A percentile compares a stretch with the other conserved stretches of the same genome.
Evolutionary conservation across 2,888 invertebrate genomes (phyloP).

Genomic region (Drepanosiphum platanoidis): DNA sequence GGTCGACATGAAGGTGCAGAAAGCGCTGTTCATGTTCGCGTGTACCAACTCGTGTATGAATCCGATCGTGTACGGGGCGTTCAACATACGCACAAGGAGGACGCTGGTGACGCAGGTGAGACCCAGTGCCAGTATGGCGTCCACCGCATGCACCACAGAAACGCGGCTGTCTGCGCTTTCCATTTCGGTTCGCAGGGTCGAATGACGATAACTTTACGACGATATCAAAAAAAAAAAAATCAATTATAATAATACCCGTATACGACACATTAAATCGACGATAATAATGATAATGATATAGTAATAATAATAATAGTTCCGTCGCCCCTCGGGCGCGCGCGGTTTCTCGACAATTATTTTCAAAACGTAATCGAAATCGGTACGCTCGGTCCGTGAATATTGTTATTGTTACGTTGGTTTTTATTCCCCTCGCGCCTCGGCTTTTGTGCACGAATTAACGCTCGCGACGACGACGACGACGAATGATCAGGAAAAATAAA

Average conservation of each 20-base stretch:
- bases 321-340: too few relatives aligned
- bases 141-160: conserved; percentile 64
- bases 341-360: too few relatives aligned
- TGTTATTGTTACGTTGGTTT: too few relatives aligned
- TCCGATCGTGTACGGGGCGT: conserved; percentile 93
- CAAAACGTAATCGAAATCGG: too few relatives aligned
- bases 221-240: too few relatives aligned
- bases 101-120: conserved; percentile 66
- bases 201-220: conserved; percentile 59
- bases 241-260: background rate
- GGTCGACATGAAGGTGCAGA: conserved; percentile 82
- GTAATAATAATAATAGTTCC: background rate
- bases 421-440: too few relatives aligned
- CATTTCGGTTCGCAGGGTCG: conserved; percentile 63
- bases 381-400: too few relatives aligned
- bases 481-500: too few relatives aligned
- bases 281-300: background rate
- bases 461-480: too few relatives aligned
- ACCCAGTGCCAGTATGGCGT: conserved; percentile 61
- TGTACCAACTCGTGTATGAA: conserved; percentile 97
- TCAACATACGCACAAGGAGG: conserved; percentile 75
- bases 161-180: conserved; percentile 63
- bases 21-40: conserved; percentile 90
- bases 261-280: background rate
- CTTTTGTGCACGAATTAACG: too few relatives aligned